phyloP scores from a whole-genome alignment of 1,140 invertebrate species.

The Bombyx mandarina region DNA sequence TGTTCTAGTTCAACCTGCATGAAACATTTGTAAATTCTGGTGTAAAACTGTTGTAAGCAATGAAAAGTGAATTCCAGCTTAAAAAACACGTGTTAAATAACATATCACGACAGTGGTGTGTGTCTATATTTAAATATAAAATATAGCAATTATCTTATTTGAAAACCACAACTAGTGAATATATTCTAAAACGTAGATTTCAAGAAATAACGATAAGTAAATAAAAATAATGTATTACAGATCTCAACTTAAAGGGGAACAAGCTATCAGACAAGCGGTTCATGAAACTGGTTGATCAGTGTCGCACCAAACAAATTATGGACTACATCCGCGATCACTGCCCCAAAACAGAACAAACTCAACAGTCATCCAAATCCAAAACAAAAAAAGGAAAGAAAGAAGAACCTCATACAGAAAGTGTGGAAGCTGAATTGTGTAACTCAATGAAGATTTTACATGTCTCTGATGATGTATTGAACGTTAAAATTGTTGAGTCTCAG shows the following conservation, averaged over 20 bases:
- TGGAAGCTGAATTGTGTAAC: slow-evolving; percentile 38
- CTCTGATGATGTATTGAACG: slow-evolving; percentile 65
- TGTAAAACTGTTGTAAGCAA: too few species aligned
- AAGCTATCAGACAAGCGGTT: slow-evolving; percentile 80
- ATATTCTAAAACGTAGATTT: too few species aligned
- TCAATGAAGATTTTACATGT: slow-evolving; percentile 72
- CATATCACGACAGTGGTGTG: too few species aligned
- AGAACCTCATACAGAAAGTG: slow-evolving; percentile 36
- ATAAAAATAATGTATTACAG: slow-evolving; percentile 35
- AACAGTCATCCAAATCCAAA: slow-evolving; percentile 55
- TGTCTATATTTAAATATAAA: too few species aligned
- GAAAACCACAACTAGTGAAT: too few species aligned
- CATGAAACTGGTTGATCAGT: slow-evolving; percentile 80
- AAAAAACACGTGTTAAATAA: too few species aligned
- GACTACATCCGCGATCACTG: slow-evolving; percentile 80
- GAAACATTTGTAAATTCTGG: too few species aligned
- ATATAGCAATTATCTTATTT: too few species aligned
- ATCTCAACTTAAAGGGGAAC: slow-evolving; percentile 80
- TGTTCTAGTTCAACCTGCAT: too few species aligned
- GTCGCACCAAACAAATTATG: slow-evolving; percentile 76
- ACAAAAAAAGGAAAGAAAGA: slow-evolving; percentile 67
- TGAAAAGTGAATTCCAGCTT: too few species aligned
- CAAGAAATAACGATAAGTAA: neutral
- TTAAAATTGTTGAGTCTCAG: slow-evolving; percentile 70
- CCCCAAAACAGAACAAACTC: slow-evolving; percentile 49